Conservation (phyloP, 2,113 vertebrate species). For the Oreochromis niloticus region DNA sequence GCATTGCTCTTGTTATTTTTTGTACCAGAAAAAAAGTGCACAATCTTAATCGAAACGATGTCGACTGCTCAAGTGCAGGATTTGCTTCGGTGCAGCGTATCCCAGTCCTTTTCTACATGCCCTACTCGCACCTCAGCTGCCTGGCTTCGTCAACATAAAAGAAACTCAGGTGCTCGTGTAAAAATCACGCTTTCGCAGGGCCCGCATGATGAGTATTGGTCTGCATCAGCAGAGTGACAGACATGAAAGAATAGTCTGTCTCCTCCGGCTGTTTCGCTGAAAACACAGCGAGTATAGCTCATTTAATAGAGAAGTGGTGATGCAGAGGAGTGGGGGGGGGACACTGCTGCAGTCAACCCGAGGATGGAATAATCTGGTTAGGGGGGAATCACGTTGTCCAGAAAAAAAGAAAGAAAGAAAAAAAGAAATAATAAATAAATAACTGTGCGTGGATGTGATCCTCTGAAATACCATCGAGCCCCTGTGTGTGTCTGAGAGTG, state of each 20-base stretch:
- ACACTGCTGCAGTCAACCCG: conserved; percentile 66
- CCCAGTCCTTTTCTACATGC: not conserved
- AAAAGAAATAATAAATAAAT: not conserved
- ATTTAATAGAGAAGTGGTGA: conserved; percentile 64
- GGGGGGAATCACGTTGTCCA: not conserved
- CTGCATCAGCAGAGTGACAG: conserved; percentile 16
- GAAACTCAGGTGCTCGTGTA: not conserved
- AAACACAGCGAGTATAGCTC: conserved; percentile 43
- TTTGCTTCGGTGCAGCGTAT: conserved; percentile 26
- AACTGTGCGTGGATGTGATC: not conserved
- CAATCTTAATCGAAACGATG: not conserved
- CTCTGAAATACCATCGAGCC: not conserved
- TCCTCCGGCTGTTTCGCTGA: conserved; percentile 23
- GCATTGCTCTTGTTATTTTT: not conserved
- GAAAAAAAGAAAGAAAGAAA: not conserved
- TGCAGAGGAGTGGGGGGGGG: conserved; percentile 13
- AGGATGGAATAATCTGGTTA: conserved; percentile 53
- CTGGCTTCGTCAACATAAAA: not conserved
- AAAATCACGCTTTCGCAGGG: not conserved
- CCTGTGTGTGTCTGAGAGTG: not conserved
- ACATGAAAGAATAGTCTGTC: conserved; percentile 42
- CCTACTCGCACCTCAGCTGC: not conserved
- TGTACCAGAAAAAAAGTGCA: not conserved
- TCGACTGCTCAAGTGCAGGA: not conserved
- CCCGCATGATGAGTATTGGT: conserved; percentile 4